Percentiles rank a stretch among this genome's conserved stretches.
phyloP scores from a whole-genome alignment of 1,140 invertebrate genomes.

The Atopsyche davidsoni region DNA sequence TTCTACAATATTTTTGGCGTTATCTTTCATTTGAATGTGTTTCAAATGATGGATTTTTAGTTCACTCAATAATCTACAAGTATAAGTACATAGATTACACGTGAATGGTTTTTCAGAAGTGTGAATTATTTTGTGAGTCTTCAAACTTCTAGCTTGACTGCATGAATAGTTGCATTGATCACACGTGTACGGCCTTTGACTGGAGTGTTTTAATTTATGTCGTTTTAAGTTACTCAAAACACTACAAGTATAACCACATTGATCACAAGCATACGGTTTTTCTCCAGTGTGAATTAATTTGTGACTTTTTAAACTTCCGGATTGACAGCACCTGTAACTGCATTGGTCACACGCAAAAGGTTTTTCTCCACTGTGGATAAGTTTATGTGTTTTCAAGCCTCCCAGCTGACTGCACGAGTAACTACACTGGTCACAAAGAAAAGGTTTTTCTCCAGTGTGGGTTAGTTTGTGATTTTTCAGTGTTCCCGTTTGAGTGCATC shows the following conservation, averaged over 20 bases:
- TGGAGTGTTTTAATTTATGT: neutral
- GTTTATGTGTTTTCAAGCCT: slow-evolving; percentile 7
- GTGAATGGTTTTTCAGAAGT: neutral
- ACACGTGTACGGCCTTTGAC: neutral
- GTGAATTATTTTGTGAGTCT: neutral
- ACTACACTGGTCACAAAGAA: slow-evolving; percentile 7
- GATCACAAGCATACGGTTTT: neutral
- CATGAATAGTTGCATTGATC: neutral
- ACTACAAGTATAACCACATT: neutral
- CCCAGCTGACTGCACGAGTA: neutral
- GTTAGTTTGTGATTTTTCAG: slow-evolving; percentile 11
- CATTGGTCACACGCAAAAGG: slow-evolving; percentile 5
- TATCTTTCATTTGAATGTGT: too few relatives aligned
- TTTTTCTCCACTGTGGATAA: slow-evolving; percentile 9
- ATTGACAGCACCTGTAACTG: slow-evolving; percentile 5
- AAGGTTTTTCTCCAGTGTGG: slow-evolving; percentile 11
- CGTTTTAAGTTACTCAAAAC: neutral
- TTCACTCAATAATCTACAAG: neutral
- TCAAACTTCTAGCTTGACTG: neutral
- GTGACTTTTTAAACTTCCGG: too few relatives aligned
- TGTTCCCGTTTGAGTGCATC: neutral
- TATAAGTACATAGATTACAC: neutral
- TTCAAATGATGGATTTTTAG: neutral
- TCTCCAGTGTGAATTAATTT: neutral
- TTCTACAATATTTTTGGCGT: too few relatives aligned